A percentile compares a stretch with the other conserved stretches of the same genome.
These are phyloP conservation scores for Halocynthia aurantium DNA, from an alignment of 23 tunicate species.

Conservation along the genomic window DNA sequence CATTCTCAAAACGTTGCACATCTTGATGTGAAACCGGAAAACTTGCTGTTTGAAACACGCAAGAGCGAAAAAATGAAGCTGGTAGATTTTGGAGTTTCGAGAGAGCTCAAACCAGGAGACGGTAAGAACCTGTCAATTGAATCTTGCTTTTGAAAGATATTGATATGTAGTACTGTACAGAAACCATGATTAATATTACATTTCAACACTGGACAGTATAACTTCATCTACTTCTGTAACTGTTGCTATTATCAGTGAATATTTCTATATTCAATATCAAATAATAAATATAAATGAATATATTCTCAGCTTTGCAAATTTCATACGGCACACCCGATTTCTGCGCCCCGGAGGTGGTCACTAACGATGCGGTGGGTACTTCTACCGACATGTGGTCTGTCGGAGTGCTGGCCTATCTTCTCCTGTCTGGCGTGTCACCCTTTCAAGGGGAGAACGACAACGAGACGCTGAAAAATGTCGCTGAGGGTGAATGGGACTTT, in stretches of 20 bases:
- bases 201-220: too few species aligned
- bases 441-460: conserved; percentile 82
- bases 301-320: conserved; percentile 49
- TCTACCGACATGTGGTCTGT: conserved; percentile 96
- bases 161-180: too few species aligned
- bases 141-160: too few species aligned
- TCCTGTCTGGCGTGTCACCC: conserved; percentile 87
- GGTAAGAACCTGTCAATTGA: conserved; percentile 11
- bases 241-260: too few species aligned
- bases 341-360: conserved; percentile 90
- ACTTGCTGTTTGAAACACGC: conserved; percentile 68
- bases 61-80: conserved; percentile 73
- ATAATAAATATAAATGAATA: too few species aligned
- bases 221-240: too few species aligned
- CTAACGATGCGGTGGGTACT: conserved; percentile 70
- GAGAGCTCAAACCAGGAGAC: conserved; percentile 80
- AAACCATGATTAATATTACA: too few species aligned
- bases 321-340: conserved; percentile 84
- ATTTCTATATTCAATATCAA: too few species aligned
- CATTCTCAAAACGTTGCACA: conserved; percentile 74
- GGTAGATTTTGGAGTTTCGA: conserved; percentile 79
- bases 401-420: conserved; percentile 64
- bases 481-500: conserved; percentile 68
- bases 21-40: conserved; percentile 90
- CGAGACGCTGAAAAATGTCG: conserved; percentile 63